These are phyloP conservation scores for Drosophila barbarae DNA, from an alignment of 2,888 invertebrate genomes.

Conservation along the genomic window DNA sequence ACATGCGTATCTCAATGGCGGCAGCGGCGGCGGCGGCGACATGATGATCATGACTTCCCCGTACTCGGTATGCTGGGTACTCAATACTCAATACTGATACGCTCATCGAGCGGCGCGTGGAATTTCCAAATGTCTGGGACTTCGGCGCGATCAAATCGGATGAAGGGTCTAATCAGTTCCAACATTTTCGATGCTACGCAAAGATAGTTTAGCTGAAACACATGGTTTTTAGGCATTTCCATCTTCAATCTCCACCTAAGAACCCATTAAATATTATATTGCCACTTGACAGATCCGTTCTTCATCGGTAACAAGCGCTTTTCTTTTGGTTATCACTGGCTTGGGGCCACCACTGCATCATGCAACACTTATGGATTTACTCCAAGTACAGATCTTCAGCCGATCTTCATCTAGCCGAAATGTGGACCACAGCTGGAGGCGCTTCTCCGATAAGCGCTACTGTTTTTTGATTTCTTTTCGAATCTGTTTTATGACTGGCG, in stretches of 20 bases:
- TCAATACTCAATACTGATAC: conserved; percentile 6
- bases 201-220: neutral
- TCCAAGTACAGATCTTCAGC: conserved; percentile 14
- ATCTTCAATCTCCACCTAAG: no score
- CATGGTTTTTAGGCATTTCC: neutral
- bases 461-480: conserved; percentile 20
- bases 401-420: conserved; percentile 7
- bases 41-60: conserved; percentile 31
- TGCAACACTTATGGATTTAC: neutral
- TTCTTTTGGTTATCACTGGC: neutral
- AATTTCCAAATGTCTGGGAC: conserved; percentile 22
- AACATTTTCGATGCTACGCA: neutral
- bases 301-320: neutral
- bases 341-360: neutral
- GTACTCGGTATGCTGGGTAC: neutral
- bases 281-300: neutral
- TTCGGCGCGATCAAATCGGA: conserved; percentile 19
- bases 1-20: conserved; percentile 22
- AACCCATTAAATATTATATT: neutral
- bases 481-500: conserved; percentile 73
- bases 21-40: neutral
- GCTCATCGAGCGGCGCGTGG: conserved; percentile 28
- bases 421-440: conserved; percentile 20
- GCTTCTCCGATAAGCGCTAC: conserved; percentile 21
- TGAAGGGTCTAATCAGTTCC: conserved; percentile 7